Conservation (phyloP, 1,140 invertebrate species). For the Cydia splendana region DNA sequence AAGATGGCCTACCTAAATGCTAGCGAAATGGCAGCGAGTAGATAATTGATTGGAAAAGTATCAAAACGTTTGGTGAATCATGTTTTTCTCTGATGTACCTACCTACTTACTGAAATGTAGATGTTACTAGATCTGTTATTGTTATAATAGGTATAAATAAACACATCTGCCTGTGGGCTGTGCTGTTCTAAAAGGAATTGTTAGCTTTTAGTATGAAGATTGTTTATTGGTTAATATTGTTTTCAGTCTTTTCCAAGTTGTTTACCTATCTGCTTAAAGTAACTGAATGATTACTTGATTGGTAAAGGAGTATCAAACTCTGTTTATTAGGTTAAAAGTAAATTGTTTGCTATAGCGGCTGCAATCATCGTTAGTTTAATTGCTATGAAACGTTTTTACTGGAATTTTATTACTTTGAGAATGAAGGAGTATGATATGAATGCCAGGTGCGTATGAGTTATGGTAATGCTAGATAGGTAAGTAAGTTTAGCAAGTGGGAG, state of each 20-base stretch:
- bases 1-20: slow-evolving; percentile 32
- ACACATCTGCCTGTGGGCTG: slow-evolving; percentile 37
- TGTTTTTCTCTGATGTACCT: slow-evolving; percentile 29
- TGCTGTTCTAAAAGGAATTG: neutral
- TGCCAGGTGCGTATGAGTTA: slow-evolving; percentile 18
- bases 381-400: slow-evolving; percentile 9
- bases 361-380: slow-evolving; percentile 10
- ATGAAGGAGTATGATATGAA: slow-evolving; percentile 9
- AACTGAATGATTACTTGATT: slow-evolving; percentile 1
- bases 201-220: slow-evolving; percentile 7
- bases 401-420: slow-evolving; percentile 1
- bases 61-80: slow-evolving; percentile 48
- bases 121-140: slow-evolving; percentile 40
- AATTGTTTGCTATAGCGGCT: neutral
- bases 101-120: slow-evolving; percentile 21
- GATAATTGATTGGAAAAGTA: slow-evolving; percentile 45
- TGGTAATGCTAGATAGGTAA: slow-evolving; percentile 11
- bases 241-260: slow-evolving; percentile 3
- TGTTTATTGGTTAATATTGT: slow-evolving; percentile 17
- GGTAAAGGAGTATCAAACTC: neutral
- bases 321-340: slow-evolving; percentile 8
- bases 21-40: slow-evolving; percentile 40
- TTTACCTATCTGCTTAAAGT: neutral
- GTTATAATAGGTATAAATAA: slow-evolving; percentile 46
- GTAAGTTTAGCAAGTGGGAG: neutral